Base-by-base conservation (phyloP, 1,140 invertebrate species). In the Drosophila tristis region DNA sequence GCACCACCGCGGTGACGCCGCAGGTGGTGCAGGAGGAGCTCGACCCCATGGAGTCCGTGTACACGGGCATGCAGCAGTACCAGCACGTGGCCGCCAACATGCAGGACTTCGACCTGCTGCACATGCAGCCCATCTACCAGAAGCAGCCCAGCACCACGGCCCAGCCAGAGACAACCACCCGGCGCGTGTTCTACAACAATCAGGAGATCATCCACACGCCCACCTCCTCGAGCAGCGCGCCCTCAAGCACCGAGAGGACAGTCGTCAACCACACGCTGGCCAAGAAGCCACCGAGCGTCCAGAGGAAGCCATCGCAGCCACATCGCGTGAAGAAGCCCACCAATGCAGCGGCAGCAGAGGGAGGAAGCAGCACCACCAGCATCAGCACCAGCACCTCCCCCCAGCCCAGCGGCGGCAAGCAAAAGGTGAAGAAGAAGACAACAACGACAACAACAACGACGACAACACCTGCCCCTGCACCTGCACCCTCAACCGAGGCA, bases 11-110 rank as follows among this genome's bases (percentile, higher is more conserved):
- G 54, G 57, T 90, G 31, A 87, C 84, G 5, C 90, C 90, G 5
- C 90, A 91, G 47, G 87, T 91, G 53, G 87, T 91, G 29, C 90
- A 91, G 35, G 90, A 91, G 62, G 90, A 91, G 31, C 54, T 91
- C 3, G 90, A 80, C 54, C 85, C 90, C 20, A 56, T 82, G 58
- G 90, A 91, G 44, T 91, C 90, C 0, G 90, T 91, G 2, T 91
- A 91, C 11, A 90, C 90, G n/a, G 90, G 90, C 16, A 90, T 91
- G 42, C 82, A 91, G 47, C 90, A 91, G 44, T 91, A 91, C 64
- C 90, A 91, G 23, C 78, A 91, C 62, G 54, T 78, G 4, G 78
- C 80, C 0, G 70, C 90, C 26, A 81, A 81, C 26, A 78, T 90
- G 70, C 90, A 75, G 2, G 74, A 91, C 47, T 91, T 91, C 23